These are phyloP conservation scores for Apotomis betuletana DNA, from an alignment of 2,888 invertebrate species.

Conservation along the genomic window DNA sequence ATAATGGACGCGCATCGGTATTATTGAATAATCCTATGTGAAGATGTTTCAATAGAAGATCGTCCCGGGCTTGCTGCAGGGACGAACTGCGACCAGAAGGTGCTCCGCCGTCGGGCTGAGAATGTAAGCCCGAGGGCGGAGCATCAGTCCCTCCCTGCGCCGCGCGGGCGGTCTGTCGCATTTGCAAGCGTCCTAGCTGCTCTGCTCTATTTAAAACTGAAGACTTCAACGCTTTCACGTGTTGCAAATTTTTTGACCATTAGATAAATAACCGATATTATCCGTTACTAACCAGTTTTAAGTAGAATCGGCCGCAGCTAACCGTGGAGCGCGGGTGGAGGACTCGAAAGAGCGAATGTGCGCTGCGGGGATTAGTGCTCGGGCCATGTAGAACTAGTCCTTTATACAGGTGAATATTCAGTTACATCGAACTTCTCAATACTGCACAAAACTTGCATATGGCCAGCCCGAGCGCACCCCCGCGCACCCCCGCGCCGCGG, in stretches of 20 bases:
- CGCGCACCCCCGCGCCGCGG: constrained; percentile 50
- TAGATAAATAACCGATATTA: background rate
- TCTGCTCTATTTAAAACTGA: constrained; percentile 30
- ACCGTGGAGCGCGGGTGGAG: constrained; percentile 14
- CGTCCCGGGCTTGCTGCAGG: constrained; percentile 61
- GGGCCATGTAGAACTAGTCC: background rate
- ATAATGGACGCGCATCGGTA: constrained; percentile 65
- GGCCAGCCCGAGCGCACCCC: constrained; percentile 35
- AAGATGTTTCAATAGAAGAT: constrained; percentile 53
- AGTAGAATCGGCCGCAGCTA: constrained; percentile 26
- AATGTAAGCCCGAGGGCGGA: constrained; percentile 41
- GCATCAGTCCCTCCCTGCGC: constrained; percentile 49
- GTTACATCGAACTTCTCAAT: background rate
- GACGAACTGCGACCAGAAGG: background rate
- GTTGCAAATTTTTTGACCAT: constrained; percentile 14
- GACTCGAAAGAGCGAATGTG: background rate
- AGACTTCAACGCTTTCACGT: background rate
- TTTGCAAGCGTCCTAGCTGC: constrained; percentile 21
- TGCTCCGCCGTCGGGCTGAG: background rate
- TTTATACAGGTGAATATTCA: background rate
- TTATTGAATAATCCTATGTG: constrained; percentile 52
- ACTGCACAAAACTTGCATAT: constrained; percentile 14
- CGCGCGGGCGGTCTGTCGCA: constrained; percentile 21
- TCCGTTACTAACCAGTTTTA: background rate
- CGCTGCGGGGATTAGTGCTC: constrained; percentile 29